Conservation (phyloP, 2,888 invertebrate species). For the Marronus borbonicus region DNA sequence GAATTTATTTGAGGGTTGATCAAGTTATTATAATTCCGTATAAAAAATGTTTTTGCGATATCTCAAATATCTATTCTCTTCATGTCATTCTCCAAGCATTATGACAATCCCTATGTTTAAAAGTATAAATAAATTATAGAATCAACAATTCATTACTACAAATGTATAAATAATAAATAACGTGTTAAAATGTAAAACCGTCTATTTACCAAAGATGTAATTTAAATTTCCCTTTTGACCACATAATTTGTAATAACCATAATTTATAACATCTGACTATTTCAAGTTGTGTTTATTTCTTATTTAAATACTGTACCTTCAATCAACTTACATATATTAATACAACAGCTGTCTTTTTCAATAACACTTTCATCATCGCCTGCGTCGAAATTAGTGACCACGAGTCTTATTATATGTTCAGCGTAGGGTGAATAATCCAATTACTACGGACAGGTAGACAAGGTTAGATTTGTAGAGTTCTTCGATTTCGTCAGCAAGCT, state of each 20-base stretch:
- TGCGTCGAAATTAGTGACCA: constrained; percentile 9
- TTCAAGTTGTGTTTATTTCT: constrained; percentile 2
- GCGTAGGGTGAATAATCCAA: constrained; percentile 23
- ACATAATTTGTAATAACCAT: neutral
- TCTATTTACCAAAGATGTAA: no score
- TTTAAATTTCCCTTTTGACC: neutral
- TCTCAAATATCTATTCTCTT: no score
- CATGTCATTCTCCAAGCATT: no score
- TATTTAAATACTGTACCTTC: constrained; percentile 8
- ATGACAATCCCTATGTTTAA: no score
- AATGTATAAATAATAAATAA: no score
- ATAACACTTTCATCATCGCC: constrained; percentile 21
- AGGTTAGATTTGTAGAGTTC: constrained; percentile 13
- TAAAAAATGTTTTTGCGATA: no score
- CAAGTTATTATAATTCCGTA: no score
- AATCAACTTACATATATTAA: neutral
- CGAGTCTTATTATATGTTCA: constrained; percentile 15
- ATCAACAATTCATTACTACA: no score
- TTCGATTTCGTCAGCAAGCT: neutral
- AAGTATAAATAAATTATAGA: no score
- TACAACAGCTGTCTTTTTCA: constrained; percentile 25
- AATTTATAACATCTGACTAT: neutral
- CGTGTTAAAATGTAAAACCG: no score
- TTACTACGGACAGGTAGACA: constrained; percentile 31
- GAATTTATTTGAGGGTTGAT: no score